phyloP scores from a whole-genome alignment of 2,797 vertebrate species.

The Halcyon smyrnensis region DNA sequence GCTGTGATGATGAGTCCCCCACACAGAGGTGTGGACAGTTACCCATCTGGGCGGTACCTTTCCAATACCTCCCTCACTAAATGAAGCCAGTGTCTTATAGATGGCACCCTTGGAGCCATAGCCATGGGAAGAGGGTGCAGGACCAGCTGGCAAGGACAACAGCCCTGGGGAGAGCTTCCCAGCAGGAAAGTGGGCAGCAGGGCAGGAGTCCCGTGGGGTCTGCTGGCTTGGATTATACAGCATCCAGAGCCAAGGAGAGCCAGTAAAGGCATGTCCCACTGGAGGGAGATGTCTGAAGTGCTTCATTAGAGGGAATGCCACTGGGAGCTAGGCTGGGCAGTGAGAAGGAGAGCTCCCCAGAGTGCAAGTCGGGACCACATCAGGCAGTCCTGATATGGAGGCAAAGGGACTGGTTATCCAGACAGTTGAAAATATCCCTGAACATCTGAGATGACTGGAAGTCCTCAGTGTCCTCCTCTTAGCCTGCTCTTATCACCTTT shows the following conservation, averaged over 20 bases:
- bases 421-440: neutral
- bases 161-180: neutral
- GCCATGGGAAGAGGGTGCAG: neutral
- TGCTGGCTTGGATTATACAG: neutral
- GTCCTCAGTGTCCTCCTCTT: neutral
- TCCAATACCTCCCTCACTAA: neutral
- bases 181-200: neutral
- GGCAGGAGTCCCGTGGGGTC: neutral
- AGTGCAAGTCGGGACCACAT: neutral
- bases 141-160: neutral
- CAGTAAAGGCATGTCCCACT: neutral
- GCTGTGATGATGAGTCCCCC: accelerated
- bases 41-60: neutral
- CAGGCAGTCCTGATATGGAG: neutral
- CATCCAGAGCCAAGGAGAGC: neutral
- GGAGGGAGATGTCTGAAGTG: neutral
- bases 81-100: neutral
- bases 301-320: neutral
- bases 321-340: accelerated
- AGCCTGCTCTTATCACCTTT: neutral
- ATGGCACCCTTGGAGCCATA: accelerated
- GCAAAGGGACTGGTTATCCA: neutral
- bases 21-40: neutral
- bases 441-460: neutral
- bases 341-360: neutral